Conservation (phyloP, 1,140 invertebrate species). For the Drosophila sechellia region DNA sequence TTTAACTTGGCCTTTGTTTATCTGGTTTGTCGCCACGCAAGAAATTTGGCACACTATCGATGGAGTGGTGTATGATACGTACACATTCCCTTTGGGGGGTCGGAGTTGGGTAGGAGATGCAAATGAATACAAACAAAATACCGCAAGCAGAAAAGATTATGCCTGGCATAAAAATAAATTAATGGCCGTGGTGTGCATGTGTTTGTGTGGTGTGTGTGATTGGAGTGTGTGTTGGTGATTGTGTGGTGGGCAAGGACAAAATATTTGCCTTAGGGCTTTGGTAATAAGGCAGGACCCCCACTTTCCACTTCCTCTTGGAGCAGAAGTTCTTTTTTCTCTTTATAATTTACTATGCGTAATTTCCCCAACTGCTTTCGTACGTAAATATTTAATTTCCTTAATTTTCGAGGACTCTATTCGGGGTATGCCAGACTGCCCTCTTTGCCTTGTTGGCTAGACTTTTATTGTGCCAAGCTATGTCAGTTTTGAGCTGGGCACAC, state of each 20-base stretch:
- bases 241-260: slow-evolving; percentile 64
- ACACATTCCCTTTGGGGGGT: background rate
- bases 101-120: slow-evolving; percentile 33
- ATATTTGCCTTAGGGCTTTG: slow-evolving; percentile 44
- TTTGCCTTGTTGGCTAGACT: slow-evolving; percentile 31
- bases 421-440: background rate
- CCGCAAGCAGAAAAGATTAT: slow-evolving; percentile 69
- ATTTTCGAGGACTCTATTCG: slow-evolving; percentile 46
- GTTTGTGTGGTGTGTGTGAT: slow-evolving; percentile 30
- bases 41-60: slow-evolving; percentile 48
- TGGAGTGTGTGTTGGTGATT: slow-evolving; percentile 9
- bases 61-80: slow-evolving; percentile 5
- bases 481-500: slow-evolving; percentile 8
- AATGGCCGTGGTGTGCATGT: slow-evolving; percentile 59
- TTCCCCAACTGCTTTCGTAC: slow-evolving; percentile 65
- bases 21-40: slow-evolving; percentile 41
- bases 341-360: slow-evolving; percentile 78
- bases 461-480: slow-evolving; percentile 47
- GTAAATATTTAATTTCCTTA: slow-evolving; percentile 80
- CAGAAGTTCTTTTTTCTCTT: slow-evolving; percentile 48
- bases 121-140: slow-evolving; percentile 54
- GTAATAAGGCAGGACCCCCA: slow-evolving; percentile 56
- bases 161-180: slow-evolving; percentile 79
- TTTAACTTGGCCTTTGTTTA: slow-evolving; percentile 44
- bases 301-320: background rate